Evolutionary conservation across 1,140 invertebrate genomes (phyloP).

Genomic region (Brachionus plicatilis): DNA sequence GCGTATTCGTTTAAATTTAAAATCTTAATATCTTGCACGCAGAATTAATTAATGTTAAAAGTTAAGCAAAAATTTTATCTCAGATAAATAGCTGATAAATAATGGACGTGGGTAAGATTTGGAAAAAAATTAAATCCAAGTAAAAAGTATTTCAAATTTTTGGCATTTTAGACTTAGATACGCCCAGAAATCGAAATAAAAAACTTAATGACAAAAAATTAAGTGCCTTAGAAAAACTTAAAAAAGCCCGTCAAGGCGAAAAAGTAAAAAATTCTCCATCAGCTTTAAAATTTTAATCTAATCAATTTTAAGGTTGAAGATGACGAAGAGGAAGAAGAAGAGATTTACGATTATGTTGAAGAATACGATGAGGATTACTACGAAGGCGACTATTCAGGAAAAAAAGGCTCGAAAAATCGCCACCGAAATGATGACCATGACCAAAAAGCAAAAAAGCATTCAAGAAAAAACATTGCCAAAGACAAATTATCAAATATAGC

Average conservation of each 20-base stretch:
- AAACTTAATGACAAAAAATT: conserved; percentile 37
- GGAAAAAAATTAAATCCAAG: too few relatives aligned
- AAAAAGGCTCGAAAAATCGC: conserved; percentile 7
- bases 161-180: background rate
- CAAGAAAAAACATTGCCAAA: background rate
- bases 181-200: background rate
- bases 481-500: background rate
- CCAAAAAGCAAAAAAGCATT: background rate
- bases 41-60: background rate
- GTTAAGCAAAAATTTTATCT: background rate
- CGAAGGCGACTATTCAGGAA: background rate
- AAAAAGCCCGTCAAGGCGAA: conserved; percentile 28
- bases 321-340: conserved; percentile 37
- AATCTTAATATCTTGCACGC: background rate
- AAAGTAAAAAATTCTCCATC: background rate
- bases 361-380: background rate
- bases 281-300: background rate
- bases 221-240: conserved; percentile 37
- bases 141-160: background rate
- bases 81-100: background rate
- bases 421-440: background rate
- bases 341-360: conserved; percentile 30
- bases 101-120: background rate
- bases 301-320: background rate
- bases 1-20: background rate